phyloP scores from a whole-genome alignment of 2,888 invertebrate species.

The Parnassius smintheus region DNA sequence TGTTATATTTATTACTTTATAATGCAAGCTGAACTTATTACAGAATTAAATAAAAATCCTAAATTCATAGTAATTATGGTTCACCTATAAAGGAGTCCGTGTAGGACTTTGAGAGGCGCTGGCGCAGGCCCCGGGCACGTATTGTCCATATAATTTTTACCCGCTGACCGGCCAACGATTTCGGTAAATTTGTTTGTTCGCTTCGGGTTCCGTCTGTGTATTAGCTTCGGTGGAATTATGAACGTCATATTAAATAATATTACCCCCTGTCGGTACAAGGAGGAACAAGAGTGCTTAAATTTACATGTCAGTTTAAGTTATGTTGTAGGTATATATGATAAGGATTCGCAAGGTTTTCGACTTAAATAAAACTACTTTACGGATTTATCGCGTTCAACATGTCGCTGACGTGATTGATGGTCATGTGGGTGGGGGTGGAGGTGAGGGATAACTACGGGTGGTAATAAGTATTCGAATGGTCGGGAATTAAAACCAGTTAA shows the following conservation, averaged over 20 bases:
- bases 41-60: background rate
- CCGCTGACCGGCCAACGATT: slow-evolving; percentile 65
- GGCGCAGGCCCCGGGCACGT: slow-evolving; percentile 51
- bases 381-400: too few relatives aligned
- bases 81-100: slow-evolving; percentile 18
- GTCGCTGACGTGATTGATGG: too few relatives aligned
- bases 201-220: slow-evolving; percentile 64
- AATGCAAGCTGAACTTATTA: too few relatives aligned
- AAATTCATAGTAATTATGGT: slow-evolving; percentile 6
- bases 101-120: slow-evolving; percentile 19
- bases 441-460: too few relatives aligned
- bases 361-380: too few relatives aligned
- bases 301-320: slow-evolving; percentile 34
- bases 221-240: slow-evolving; percentile 63
- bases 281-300: slow-evolving; percentile 28
- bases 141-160: slow-evolving; percentile 59
- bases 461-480: too few relatives aligned
- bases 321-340: slow-evolving; percentile 24
- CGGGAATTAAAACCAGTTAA: too few relatives aligned
- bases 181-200: slow-evolving; percentile 77
- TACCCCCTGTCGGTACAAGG: slow-evolving; percentile 39
- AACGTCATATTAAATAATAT: slow-evolving; percentile 64
- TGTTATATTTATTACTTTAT: too few relatives aligned
- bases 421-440: too few relatives aligned
- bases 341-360: slow-evolving; percentile 16